These are phyloP conservation scores for Exocentrus adspersus DNA, from an alignment of 2,888 invertebrate species.

Conservation along the genomic window DNA sequence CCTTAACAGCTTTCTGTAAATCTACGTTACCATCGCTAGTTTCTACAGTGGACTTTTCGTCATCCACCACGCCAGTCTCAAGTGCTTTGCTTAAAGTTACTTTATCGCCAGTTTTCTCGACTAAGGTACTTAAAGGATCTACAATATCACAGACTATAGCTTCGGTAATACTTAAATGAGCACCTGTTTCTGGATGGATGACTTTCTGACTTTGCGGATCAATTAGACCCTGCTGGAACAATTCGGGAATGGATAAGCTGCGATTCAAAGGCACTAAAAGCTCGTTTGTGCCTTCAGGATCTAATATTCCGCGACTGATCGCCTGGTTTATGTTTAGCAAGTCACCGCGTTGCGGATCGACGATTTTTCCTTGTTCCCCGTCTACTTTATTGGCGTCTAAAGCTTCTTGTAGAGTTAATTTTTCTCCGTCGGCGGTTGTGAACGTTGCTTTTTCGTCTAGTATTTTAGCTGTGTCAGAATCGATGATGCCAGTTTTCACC, in stretches of 20 bases:
- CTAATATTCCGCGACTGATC: constrained; percentile 81
- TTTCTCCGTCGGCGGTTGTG: constrained; percentile 67
- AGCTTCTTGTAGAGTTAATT: constrained; percentile 79
- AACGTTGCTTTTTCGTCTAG: constrained; percentile 72
- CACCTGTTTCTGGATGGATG: constrained; percentile 89
- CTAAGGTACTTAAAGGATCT: constrained; percentile 80
- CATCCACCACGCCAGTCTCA: constrained; percentile 75
- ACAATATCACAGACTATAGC: constrained; percentile 90
- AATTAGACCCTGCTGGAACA: constrained; percentile 86
- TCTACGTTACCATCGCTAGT: constrained; percentile 71
- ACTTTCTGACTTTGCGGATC: constrained; percentile 78
- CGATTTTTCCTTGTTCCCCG: constrained; percentile 79
- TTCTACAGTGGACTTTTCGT: constrained; percentile 74
- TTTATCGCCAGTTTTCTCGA: constrained; percentile 69
- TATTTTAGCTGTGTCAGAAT: constrained; percentile 77
- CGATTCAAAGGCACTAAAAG: constrained; percentile 82
- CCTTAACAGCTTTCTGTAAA: constrained; percentile 77
- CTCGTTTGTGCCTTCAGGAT: constrained; percentile 79
- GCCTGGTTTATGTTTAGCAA: constrained; percentile 85
- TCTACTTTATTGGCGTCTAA: constrained; percentile 76
- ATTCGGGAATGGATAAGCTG: constrained; percentile 83
- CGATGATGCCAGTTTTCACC: constrained; percentile 80
- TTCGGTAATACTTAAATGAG: constrained; percentile 79
- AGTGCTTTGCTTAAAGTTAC: constrained; percentile 84
- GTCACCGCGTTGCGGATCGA: constrained; percentile 86